These are phyloP conservation scores for Phaonia tiefii DNA, from an alignment of 2,888 invertebrate species.

Conservation along the genomic window DNA sequence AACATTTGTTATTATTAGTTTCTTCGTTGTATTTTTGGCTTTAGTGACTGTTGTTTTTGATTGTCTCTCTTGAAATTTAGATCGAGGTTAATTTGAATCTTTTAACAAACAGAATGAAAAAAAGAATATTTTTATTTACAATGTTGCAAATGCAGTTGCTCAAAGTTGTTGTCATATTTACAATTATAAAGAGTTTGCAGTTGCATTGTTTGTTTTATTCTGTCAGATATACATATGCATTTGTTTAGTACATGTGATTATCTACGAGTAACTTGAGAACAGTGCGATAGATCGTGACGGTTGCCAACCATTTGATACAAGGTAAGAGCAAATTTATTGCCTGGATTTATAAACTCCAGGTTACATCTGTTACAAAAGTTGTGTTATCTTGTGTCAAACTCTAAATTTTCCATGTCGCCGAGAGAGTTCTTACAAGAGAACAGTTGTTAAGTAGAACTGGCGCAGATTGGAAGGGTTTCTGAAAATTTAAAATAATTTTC, in stretches of 20 bases:
- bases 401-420: no score
- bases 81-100: conserved; percentile 63
- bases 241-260: not conserved
- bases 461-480: no score
- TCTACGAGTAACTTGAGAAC: no score
- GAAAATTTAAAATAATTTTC: no score
- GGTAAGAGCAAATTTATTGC: no score
- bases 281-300: no score
- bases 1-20: conserved; percentile 3
- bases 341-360: no score
- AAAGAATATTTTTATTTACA: conserved; percentile 7
- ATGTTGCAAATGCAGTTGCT: not conserved
- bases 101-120: conserved; percentile 17
- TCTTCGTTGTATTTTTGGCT: not conserved
- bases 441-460: no score
- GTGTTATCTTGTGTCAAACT: no score
- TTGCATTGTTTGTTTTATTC: not conserved
- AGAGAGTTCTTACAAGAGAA: no score
- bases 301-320: no score
- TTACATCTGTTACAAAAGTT: no score
- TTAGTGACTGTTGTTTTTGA: conserved; percentile 7
- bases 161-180: not conserved
- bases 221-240: not conserved
- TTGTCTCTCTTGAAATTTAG: conserved; percentile 51
- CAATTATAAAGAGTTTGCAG: not conserved